Evolutionary conservation across 2,113 vertebrate species (phyloP), one percentile per base, ranked within the genome.

Genomic region (Xenopus borealis): DNA sequence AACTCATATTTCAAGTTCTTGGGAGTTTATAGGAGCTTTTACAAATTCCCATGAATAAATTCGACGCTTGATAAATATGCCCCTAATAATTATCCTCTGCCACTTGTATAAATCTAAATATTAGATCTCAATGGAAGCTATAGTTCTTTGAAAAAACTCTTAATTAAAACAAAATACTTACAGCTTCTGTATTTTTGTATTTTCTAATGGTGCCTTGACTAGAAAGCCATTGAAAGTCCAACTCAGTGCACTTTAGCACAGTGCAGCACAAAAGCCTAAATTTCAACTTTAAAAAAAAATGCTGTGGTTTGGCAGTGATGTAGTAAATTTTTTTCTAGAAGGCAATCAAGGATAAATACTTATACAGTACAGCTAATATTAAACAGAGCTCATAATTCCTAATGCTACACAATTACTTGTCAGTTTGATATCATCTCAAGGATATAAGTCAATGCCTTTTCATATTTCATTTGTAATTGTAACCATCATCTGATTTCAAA

Each of bases 311-410:
- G 64, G 64, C 64, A 66, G 19, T 47, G 18, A 40, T 19, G 12
- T 11, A 10, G n/a, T 16, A 18, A 16, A 20, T 45, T 66, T 47
- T 66, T 66, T 66, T 47, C 45, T 66, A 3, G 45, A 14, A 66
- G 64, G 64, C 44, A 66, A 66, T 66, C 18, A 66, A 66, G 64
- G 64, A 66, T 66, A 66, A 47, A 66, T 23, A 19, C 44, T 66
- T 66, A 47, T n/a, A 23, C 45, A 66, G 64, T 18, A 47, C 18
- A 66, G 64, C 44, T 66, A 66, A 66, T 50, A 66, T 66, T 46
- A 66, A 66, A 10, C 45, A 66, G 45, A 66, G 18, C 64, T 50
- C 44, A 47, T 47, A 50, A 18, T 66, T 66, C 18, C 64, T 66
- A 66, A 66, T 66, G n/a, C n/a, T 66, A 11, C 40, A 20, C 11